phyloP scores from a whole-genome alignment of 2,113 vertebrate genomes.

The Brachyistius frenatus region DNA sequence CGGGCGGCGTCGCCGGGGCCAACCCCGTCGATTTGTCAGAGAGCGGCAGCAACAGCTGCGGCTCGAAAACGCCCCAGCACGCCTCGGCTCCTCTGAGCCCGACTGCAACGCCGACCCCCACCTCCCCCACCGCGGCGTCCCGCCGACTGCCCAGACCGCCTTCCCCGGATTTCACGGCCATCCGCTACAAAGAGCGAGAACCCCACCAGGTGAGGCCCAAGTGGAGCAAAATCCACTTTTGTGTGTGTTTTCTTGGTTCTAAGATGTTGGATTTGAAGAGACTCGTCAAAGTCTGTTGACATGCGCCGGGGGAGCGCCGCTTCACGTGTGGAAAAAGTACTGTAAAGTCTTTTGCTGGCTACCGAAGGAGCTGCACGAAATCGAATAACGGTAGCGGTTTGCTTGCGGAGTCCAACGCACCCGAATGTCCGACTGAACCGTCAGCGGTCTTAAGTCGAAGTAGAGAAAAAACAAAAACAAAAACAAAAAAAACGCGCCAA shows the following conservation, averaged over 20 bases:
- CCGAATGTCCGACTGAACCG: too few species aligned
- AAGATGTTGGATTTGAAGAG: not conserved
- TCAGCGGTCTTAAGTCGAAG: too few species aligned
- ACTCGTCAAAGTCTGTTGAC: not conserved
- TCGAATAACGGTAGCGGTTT: too few species aligned
- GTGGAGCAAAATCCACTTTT: not conserved
- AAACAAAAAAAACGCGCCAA: too few species aligned
- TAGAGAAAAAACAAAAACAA: too few species aligned
- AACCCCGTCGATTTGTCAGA: conserved; percentile 80
- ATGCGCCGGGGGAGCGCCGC: not conserved
- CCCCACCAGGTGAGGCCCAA: conserved; percentile 90
- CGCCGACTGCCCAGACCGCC: conserved; percentile 90
- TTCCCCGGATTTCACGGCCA: conserved; percentile 91
- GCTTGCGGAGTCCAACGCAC: not conserved
- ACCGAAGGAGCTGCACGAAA: not conserved
- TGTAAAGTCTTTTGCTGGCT: not conserved
- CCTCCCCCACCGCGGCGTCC: conserved; percentile 82
- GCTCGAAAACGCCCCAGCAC: conserved; percentile 78
- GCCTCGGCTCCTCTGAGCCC: conserved; percentile 75
- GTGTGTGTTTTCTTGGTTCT: not conserved
- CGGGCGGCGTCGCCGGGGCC: conserved; percentile 9
- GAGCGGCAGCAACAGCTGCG: conserved; percentile 27
- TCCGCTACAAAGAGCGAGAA: conserved; percentile 95
- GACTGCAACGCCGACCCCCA: conserved; percentile 73
- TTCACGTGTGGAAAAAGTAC: not conserved